Conservation (phyloP, 2,797 vertebrate species). For the Gorsachius magnificus region DNA sequence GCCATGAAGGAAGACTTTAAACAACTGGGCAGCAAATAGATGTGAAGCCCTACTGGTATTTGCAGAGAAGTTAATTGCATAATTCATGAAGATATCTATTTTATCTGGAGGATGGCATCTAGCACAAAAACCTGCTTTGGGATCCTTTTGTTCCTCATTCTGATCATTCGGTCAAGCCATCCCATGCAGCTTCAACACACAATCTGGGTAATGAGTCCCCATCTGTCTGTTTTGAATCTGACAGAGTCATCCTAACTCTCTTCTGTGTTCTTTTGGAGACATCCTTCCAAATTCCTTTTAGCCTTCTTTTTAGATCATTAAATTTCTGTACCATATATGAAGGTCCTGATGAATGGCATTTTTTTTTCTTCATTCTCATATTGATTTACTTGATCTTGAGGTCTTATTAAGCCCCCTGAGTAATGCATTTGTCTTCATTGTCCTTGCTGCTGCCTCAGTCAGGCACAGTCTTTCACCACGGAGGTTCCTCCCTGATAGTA, state of each 20-base stretch:
- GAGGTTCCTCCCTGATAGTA: background rate
- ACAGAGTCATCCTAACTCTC: background rate
- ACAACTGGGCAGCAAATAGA: background rate
- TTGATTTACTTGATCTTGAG: background rate
- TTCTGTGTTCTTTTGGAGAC: background rate
- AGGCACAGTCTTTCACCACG: background rate
- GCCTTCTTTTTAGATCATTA: background rate
- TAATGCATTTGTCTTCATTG: background rate
- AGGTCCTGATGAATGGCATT: background rate
- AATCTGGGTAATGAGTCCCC: background rate
- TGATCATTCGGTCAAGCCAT: background rate
- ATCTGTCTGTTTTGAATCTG: background rate
- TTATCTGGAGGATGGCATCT: background rate
- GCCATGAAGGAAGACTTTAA: background rate
- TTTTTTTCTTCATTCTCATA: background rate
- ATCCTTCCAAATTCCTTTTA: background rate
- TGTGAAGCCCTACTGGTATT: background rate
- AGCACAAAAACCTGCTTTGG: background rate
- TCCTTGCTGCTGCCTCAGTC: background rate
- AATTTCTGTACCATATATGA: background rate
- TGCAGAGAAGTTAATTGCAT: background rate
- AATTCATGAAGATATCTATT: background rate
- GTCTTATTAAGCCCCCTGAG: background rate
- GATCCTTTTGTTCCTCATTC: background rate
- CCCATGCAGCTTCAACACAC: background rate